Percentiles rank a stretch among this genome's conserved stretches.
Conservation (phyloP, 2,113 vertebrate species). For the Oncorhynchus kisutch region DNA sequence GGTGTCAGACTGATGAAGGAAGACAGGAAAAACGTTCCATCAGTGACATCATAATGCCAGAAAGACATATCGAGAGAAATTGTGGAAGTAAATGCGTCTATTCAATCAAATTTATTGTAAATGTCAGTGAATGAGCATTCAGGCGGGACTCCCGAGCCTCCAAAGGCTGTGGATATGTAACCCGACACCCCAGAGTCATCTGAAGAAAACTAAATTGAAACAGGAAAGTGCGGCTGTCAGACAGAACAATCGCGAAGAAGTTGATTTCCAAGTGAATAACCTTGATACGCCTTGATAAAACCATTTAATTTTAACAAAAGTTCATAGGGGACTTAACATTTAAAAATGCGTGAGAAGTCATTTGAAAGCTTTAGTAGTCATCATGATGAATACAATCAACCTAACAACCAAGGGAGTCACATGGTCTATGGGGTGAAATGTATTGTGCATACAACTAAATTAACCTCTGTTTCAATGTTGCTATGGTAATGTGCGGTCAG, state of each 20-base stretch:
- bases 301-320: not conserved
- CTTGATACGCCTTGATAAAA: conserved; percentile 38
- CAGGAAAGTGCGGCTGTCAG: no score
- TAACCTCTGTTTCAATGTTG: conserved; percentile 57
- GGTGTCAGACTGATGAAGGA: conserved; percentile 33
- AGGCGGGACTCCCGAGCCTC: no score
- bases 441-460: conserved; percentile 57
- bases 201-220: no score
- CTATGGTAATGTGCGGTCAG: conserved; percentile 66
- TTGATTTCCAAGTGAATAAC: not conserved
- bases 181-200: no score
- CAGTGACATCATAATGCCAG: not conserved
- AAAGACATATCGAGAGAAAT: not conserved
- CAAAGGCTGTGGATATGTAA: no score
- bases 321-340: conserved; percentile 17
- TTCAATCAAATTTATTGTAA: not conserved
- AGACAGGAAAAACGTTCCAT: conserved; percentile 33
- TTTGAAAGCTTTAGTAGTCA: conserved; percentile 38
- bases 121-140: not conserved
- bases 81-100: not conserved
- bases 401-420: conserved; percentile 53
- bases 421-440: conserved; percentile 62
- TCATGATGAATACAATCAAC: conserved; percentile 51
- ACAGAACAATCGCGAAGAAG: no score
- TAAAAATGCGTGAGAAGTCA: conserved; percentile 17